Evolutionary conservation across 2,888 invertebrate genomes (phyloP), one percentile per base, ranked within the genome.

Genomic region (Saturnia pavonia): DNA sequence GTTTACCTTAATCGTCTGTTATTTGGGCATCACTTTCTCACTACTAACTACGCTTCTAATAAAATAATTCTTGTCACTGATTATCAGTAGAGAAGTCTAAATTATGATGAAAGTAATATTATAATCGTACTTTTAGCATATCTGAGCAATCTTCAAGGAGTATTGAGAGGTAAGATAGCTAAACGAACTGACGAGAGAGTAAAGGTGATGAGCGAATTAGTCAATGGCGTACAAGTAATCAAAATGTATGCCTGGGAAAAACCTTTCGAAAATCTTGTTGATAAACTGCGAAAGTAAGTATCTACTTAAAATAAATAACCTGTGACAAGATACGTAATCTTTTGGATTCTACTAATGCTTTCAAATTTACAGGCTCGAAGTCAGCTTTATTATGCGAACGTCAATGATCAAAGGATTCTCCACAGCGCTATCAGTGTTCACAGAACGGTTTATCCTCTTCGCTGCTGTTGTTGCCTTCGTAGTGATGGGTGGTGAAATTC

Each of bases 231-330:
- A 78, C 95, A 96, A 80, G 96, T 97, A 0, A 97, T 97, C 78
- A 98, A 97, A 91, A 97, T 97, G 97, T 97, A 97, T 80, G 96
- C 97, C 1, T 98, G 97, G 96, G 97, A 98, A 82, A 96, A 95
- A 75, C 96, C 97, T 0, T 97, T 97, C 80, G 95, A 96, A 70
- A 94, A 95, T 71, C 88, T 97, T 0, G 96, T 97, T 2, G 94
- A 95, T 69, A 87, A 94, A 70, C 92, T 96, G 12, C 91, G 97
- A 85, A 95, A 95, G 97, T 97, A 90, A 86, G 92, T 87, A 40
- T 16, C 22, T 11, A 12, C 0, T 0, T n/a, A 51, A 42, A 57
- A 40, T 42, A 51, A 45, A 34, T 34, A 40, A 45, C 51, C 12
- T 65, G n/a, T n/a, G 1, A 19, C n/a, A 40, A 4, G 34, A 3